Evolutionary conservation across 2,113 vertebrate species (phyloP).

Genomic region (Melanerpes formicivorus): DNA sequence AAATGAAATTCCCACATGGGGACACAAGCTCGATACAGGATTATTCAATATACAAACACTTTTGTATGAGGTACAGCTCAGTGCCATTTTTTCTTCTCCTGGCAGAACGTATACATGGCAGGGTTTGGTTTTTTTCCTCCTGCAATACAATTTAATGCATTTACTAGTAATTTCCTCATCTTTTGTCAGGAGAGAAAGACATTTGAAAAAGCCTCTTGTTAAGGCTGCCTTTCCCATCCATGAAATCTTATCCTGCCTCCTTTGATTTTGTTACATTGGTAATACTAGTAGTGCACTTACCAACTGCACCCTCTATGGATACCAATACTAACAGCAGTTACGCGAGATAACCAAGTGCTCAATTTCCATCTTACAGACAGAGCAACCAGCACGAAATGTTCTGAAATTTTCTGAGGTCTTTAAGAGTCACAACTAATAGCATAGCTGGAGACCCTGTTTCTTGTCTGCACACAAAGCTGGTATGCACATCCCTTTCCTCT

Average conservation of each 20-base stretch:
- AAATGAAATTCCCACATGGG: background rate
- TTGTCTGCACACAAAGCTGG: background rate
- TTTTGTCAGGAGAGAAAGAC: conserved; percentile 34
- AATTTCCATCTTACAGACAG: background rate
- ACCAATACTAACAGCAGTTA: background rate
- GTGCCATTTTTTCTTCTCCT: background rate
- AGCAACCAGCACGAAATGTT: background rate
- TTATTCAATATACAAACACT: background rate
- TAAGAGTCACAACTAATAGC: background rate
- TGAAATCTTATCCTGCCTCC: conserved; percentile 50
- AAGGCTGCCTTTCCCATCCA: conserved; percentile 18
- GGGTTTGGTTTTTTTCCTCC: background rate
- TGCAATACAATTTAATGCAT: background rate
- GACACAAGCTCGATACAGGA: background rate
- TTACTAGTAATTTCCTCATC: conserved; percentile 42
- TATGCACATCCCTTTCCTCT: background rate
- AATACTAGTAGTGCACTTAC: conserved; percentile 7
- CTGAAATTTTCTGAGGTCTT: background rate
- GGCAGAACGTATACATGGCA: background rate
- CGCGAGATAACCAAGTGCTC: background rate
- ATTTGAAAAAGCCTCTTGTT: conserved; percentile 47
- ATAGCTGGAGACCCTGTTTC: background rate
- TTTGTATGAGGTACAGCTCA: background rate
- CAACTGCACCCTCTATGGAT: background rate
- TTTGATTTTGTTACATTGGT: conserved; percentile 33